Evolutionary conservation across 2,113 vertebrate genomes (phyloP), one percentile per base, ranked within the genome.

Genomic region (Barbus barbus): DNA sequence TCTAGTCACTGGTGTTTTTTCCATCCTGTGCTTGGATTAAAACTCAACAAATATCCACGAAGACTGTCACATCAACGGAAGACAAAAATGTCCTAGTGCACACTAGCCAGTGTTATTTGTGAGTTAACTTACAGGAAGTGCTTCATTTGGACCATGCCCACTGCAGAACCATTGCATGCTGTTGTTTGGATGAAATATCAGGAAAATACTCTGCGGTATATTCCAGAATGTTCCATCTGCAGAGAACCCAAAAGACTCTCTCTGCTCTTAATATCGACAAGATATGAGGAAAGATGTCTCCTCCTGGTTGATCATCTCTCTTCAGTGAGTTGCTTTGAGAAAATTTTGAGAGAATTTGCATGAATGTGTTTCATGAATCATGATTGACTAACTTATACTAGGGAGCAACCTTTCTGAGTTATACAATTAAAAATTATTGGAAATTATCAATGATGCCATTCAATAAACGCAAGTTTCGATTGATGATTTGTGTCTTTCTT

Each of bases 401-500:
- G 16, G 20, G 71, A 74, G 16, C 78, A 65, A 84, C 58, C 44
- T 84, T 86, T 84, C 80, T 85, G 83, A 87, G 36, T 31, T 71
- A 48, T 71, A 71, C 18, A 81, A 38, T 81, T 33, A 56, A 26
- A 80, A 84, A 76, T 84, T 72, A 81, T 82, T 41, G 63, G 67
- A 85, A 83, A 67, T 46, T 46, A 86, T 87, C 58, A 80, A 83
- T 80, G 84, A 84, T 89, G 84, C 79, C 86, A 77, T 84, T 83
- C 75, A 89, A 88, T 89, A 89, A 87, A 87, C 20, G 53, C 46
- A 78, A 76, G 69, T 53, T 83, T 58, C 82, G 16, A 14, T 53
- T 69, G 36, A 51, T 58, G 3, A 28, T 41, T 46, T 82, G 69
- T 60, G 36, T 84, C n/a, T 73, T 9, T n/a, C 1, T 58, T 4